Percentiles rank a stretch among this genome's conserved stretches.
Conservation (phyloP, 92 coral and sea anemone species). For the Montipora capitata region DNA sequence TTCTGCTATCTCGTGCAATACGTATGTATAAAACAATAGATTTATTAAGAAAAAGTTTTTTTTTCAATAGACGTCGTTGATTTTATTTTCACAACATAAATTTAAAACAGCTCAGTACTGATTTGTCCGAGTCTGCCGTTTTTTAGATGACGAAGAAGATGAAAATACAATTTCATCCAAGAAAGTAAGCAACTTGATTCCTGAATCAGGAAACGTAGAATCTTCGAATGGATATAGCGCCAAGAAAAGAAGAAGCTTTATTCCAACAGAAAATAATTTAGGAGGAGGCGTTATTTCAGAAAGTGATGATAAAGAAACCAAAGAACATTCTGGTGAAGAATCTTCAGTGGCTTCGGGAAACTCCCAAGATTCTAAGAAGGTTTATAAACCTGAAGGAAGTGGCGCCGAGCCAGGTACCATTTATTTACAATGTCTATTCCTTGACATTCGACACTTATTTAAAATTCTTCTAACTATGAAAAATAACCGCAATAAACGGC, state of each 20-base stretch:
- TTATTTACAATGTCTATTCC: not conserved
- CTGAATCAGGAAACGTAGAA: constrained; percentile 26
- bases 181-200: constrained; percentile 24
- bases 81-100: too few relatives aligned
- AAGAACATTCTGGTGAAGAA: constrained; percentile 1
- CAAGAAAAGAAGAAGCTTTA: constrained; percentile 56
- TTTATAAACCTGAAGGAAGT: constrained; percentile 15
- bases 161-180: constrained; percentile 30
- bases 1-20: too few relatives aligned
- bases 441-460: too few relatives aligned
- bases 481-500: too few relatives aligned
- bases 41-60: too few relatives aligned
- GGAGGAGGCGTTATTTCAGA: not conserved
- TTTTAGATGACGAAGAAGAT: constrained; percentile 46
- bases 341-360: constrained; percentile 25
- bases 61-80: too few relatives aligned
- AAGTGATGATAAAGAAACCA: not conserved
- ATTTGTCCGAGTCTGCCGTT: not conserved
- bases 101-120: too few relatives aligned
- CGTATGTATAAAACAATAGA: too few relatives aligned
- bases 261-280: constrained; percentile 34
- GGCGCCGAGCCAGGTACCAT: constrained; percentile 15
- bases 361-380: constrained; percentile 17
- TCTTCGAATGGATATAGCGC: constrained; percentile 5
- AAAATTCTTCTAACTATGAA: too few relatives aligned